Base-by-base conservation (phyloP, 1,140 invertebrate species). In the Bombyx mandarina region DNA sequence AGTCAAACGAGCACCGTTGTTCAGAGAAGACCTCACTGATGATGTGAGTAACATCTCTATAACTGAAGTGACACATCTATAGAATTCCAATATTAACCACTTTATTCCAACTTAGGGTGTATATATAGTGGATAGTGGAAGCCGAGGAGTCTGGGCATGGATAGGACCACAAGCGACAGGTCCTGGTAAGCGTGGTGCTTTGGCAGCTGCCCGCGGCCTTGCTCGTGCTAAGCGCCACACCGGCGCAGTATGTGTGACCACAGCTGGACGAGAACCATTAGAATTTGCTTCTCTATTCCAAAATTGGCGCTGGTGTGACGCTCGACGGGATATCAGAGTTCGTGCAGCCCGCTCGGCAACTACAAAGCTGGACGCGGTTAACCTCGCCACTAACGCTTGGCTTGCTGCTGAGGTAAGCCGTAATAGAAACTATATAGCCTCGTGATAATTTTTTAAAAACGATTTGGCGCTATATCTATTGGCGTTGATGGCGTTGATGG, bases 81-180 rank as follows among this genome's bases (percentile, higher is more conserved):
- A 35, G 26, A 35, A 35, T 35, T 35, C 26, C 26, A 35, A 35
- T 35, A 35, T 35, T 35, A 35, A 35, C 26, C 26, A 35, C 8
- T 52, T 42, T 52, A 9, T 43, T 35, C 52, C 1, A 47, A 6
- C 60, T 43, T 77, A 95, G 93, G 93, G 94, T 65, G 94, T 95
- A 0, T 98, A 93, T 81, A 93, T 98, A 57, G 87, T 98, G 43
- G 96, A 98, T 77, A 94, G 95, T 67, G 94, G 94, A n/a, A 88
- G 89, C 7, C 92, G 93, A 1, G 96, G 96, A 1, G 92, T 98
- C 58, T 98, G 97, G 96, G 93, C 96, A 2, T 99, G 97, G 97
- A 93, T 97, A 7, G 97, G 97, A 0, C 91, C 91, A 90, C 9
- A 94, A 92, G 26, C 92, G 94, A 68, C 96, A 93, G 94, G 91